Base-by-base conservation (phyloP, 2,797 vertebrate genomes). In the Furcifer pardalis region DNA sequence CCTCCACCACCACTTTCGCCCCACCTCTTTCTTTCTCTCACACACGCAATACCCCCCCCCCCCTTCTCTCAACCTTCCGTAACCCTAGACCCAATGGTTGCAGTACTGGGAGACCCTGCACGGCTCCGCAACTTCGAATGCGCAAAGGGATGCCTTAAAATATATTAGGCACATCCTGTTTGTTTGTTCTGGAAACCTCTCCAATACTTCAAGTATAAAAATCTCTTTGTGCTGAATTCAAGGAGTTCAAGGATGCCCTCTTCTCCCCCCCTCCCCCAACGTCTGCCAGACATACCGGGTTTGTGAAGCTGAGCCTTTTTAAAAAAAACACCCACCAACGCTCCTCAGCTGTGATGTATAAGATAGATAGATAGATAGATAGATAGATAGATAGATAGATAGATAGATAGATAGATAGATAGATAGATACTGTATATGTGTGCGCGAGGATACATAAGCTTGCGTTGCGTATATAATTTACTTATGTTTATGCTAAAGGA, bases 91-190 rank as follows among this genome's bases (percentile, higher is more conserved):
- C 71, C 68, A 46, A 49, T 13, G 30, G 32, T 65, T 83, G 42
- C 25, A 42, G 2, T 5, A 19, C 79, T 21, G n/a, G 81, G 74
- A n/a, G 23, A 56, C 63, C 42, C 13, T 7, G 12, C 35, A n/a
- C n/a, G 23, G 84, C n/a, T 74, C 40, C 60, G 46, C 46, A 1
- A 9, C 40, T 86, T 77, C 63, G 7, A 56, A 59, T 32, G 12
- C 35, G 44, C 7, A 49, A 32, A 78, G 72, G 49, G 60, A 87
- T 84, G 87, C 85, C 56, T 91, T 89, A 4, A 7, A 82, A 88
- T 85, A 81, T 32, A 60, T 3, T 63, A 63, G 77, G 73, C 12
- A 63, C 86, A 76, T 3, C 32, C 27, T n/a, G 13, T n/a, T 46
- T 12, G 74, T 40, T 72, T 75, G 27, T 52, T 77, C 52, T 42